Conservation (phyloP, 1,140 invertebrate species). For the Drosophila lowei region DNA sequence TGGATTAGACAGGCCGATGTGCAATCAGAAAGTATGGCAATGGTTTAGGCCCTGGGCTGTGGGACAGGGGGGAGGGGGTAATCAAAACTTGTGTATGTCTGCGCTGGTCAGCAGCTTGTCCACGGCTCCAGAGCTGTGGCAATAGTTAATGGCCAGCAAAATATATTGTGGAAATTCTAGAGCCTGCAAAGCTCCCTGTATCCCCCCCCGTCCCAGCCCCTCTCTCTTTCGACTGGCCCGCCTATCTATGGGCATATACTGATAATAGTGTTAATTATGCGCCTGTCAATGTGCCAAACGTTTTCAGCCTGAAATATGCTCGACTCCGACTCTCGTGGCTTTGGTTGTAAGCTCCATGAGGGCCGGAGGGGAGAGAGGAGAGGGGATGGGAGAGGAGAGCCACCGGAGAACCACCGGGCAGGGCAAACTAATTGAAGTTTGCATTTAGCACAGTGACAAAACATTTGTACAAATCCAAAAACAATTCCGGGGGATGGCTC, state of each 20-base stretch:
- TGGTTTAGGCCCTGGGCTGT: too few relatives aligned
- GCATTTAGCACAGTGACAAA: conserved; percentile 62
- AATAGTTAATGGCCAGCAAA: conserved; percentile 58
- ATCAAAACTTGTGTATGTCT: conserved; percentile 57
- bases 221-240: conserved; percentile 4
- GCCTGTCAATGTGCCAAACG: conserved; percentile 74
- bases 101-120: conserved; percentile 9
- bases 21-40: too few relatives aligned
- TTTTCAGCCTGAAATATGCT: conserved; percentile 60
- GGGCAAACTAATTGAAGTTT: conserved; percentile 69
- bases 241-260: conserved; percentile 23
- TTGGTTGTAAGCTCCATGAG: conserved; percentile 2
- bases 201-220: fast-evolving
- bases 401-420: conserved; percentile 37
- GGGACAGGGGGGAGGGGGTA: conserved; percentile 6
- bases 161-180: conserved; percentile 42
- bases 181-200: conserved; percentile 11
- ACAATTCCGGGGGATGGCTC: conserved; percentile 24
- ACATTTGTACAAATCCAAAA: conserved; percentile 61
- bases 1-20: neutral
- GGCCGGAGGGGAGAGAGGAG: too few relatives aligned
- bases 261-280: conserved; percentile 77
- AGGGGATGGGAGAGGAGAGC: conserved; percentile 11
- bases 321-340: neutral
- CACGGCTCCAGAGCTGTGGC: conserved; percentile 6